Percentiles rank a stretch among this genome's conserved stretches.
These are phyloP conservation scores for Rhadina sibilatrix DNA, from an alignment of 2,113 vertebrate species.

Conservation along the genomic window DNA sequence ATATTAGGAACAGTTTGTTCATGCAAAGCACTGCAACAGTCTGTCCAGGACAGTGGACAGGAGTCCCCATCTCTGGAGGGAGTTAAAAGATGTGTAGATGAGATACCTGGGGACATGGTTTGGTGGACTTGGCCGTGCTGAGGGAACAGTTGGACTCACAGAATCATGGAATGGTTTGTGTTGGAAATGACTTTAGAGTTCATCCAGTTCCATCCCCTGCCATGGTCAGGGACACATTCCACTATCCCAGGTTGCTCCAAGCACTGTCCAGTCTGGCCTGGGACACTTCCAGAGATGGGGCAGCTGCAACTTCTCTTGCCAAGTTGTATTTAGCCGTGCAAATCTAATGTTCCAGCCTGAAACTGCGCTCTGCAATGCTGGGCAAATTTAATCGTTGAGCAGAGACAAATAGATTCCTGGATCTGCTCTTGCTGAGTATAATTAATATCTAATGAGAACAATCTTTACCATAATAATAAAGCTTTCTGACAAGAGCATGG, in stretches of 20 bases:
- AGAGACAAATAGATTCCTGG: slow-evolving; percentile 54
- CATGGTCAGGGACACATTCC: neutral
- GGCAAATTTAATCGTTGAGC: neutral
- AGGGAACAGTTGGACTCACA: rapidly evolving
- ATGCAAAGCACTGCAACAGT: neutral
- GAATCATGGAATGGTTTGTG: neutral
- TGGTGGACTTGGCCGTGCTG: neutral
- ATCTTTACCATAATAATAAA: slow-evolving; percentile 64
- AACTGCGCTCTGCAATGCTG: neutral
- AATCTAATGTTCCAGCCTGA: neutral
- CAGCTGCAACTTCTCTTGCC: neutral
- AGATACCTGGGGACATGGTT: neutral
- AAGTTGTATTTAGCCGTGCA: neutral
- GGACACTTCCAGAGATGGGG: neutral
- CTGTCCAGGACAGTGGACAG: neutral
- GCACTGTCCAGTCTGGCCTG: neutral
- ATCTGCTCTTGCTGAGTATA: slow-evolving; percentile 43
- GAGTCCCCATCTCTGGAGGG: neutral
- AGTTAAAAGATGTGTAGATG: neutral
- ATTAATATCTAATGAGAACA: slow-evolving; percentile 64
- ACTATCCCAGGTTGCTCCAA: neutral
- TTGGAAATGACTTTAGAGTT: neutral
- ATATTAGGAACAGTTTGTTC: neutral
- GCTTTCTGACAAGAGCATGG: slow-evolving; percentile 42
- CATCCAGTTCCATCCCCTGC: neutral